Evolutionary conservation across 1,140 invertebrate genomes (phyloP).

Genomic region (Anastrepha ludens): DNA sequence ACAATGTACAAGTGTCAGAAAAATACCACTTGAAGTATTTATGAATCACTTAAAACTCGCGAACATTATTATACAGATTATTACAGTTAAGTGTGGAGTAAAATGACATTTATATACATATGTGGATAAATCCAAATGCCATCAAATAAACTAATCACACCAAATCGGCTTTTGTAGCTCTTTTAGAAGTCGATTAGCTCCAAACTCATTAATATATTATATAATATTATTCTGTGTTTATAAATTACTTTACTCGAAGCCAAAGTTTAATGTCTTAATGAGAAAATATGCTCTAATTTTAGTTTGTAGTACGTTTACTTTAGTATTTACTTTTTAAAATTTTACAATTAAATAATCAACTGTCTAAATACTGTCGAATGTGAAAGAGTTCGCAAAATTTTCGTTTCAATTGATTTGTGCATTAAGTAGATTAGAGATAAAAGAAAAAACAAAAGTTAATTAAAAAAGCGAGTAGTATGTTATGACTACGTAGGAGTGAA

Average conservation of each 20-base stretch:
- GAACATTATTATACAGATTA: neutral
- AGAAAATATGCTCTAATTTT: neutral
- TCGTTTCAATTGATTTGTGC: slow-evolving; percentile 2
- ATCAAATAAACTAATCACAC: neutral
- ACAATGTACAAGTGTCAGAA: slow-evolving; percentile 6
- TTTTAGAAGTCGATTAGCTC: too few relatives aligned
- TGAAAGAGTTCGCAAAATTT: neutral
- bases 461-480: neutral
- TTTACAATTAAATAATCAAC: neutral
- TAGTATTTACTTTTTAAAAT: slow-evolving; percentile 34
- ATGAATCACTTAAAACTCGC: slow-evolving; percentile 24
- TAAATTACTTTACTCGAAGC: slow-evolving; percentile 31
- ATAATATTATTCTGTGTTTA: slow-evolving; percentile 11
- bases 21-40: slow-evolving; percentile 29
- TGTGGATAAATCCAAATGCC: neutral
- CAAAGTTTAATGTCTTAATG: slow-evolving; percentile 28
- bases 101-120: neutral
- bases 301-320: slow-evolving; percentile 38
- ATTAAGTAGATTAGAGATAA: neutral
- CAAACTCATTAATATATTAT: slow-evolving; percentile 40
- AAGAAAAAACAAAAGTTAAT: slow-evolving; percentile 28
- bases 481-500: slow-evolving; percentile 31
- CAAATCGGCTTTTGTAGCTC: too few relatives aligned
- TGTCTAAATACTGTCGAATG: slow-evolving; percentile 53
- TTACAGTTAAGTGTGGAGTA: neutral